Evolutionary conservation across 2,888 invertebrate species (phyloP).

Genomic region (Ecdyonurus torrentis): DNA sequence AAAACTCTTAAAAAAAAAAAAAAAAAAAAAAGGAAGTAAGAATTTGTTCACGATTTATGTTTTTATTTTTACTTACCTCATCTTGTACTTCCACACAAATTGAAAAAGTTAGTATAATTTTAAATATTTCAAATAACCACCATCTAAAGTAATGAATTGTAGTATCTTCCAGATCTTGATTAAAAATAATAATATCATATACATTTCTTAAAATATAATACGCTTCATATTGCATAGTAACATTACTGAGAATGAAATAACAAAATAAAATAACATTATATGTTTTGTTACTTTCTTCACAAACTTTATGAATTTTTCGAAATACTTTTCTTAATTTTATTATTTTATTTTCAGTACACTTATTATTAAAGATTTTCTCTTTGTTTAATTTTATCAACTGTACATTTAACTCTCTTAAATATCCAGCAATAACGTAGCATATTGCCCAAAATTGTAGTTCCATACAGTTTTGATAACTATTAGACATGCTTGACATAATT

Average conservation of each 20-base stretch:
- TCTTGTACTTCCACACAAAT: background rate
- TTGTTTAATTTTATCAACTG: background rate
- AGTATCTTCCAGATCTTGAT: background rate
- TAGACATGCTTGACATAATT: background rate
- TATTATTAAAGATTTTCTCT: background rate
- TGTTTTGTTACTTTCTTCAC: background rate
- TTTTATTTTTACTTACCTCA: background rate
- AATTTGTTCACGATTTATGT: background rate
- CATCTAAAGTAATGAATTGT: background rate
- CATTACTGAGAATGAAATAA: background rate
- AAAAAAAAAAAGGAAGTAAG: background rate
- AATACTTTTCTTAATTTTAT: background rate
- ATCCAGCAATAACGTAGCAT: background rate
- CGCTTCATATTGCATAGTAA: background rate
- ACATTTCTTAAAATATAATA: background rate
- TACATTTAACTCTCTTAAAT: background rate
- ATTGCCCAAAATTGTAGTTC: background rate
- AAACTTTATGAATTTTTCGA: background rate
- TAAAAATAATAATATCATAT: background rate
- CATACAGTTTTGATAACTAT: background rate
- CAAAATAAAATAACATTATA: background rate
- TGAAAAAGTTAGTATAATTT: background rate
- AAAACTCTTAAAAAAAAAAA: background rate
- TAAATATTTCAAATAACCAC: background rate
- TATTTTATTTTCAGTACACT: background rate